These are phyloP conservation scores for Neodon shergylaensis DNA, from an alignment of 2,113 vertebrate species.

Conservation along the genomic window DNA sequence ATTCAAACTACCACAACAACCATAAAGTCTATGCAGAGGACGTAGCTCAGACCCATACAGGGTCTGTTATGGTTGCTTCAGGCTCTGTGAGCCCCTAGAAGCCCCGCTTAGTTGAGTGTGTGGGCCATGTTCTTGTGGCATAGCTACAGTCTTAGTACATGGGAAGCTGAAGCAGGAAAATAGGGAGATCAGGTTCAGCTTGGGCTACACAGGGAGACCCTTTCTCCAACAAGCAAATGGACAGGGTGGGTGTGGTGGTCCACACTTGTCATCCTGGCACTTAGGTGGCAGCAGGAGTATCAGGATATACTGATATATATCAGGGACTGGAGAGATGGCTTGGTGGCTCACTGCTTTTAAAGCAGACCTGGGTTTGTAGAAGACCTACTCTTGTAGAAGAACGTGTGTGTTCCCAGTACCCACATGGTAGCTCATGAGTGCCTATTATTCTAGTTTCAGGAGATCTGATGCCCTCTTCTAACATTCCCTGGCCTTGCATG, in stretches of 20 bases:
- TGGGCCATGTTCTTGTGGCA: background rate
- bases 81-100: background rate
- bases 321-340: background rate
- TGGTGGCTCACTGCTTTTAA: background rate
- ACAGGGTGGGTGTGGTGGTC: background rate
- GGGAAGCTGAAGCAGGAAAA: background rate
- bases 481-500: background rate
- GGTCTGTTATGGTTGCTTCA: background rate
- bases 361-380: background rate
- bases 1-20: background rate
- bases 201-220: background rate
- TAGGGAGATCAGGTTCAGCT: background rate
- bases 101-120: background rate
- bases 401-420: background rate
- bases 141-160: background rate
- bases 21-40: background rate
- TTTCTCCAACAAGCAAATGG: background rate
- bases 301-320: no score
- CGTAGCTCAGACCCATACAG: background rate
- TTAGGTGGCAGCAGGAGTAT: no score
- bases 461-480: background rate
- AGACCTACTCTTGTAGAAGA: background rate
- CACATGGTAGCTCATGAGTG: background rate
- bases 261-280: background rate
- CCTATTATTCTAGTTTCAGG: background rate